phyloP scores from a whole-genome alignment of 2,888 invertebrate species.

The Pristionchus exspectatus region DNA sequence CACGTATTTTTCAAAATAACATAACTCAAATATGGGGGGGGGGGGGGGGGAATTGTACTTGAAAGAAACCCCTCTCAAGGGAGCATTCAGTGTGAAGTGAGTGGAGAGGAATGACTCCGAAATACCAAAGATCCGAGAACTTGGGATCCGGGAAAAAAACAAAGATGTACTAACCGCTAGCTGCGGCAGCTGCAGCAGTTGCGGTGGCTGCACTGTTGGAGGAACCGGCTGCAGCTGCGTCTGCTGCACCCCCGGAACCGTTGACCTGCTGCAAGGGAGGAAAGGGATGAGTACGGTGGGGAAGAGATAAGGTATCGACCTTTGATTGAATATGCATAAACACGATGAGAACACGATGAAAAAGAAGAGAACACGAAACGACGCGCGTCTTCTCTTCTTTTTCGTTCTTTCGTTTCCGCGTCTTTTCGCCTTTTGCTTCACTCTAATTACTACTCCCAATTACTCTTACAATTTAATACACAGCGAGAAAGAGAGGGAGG shows the following conservation, averaged over 20 bases:
- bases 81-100: neutral
- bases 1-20: neutral
- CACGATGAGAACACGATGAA: neutral
- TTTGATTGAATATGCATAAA: neutral
- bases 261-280: slow-evolving; percentile 9
- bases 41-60: neutral
- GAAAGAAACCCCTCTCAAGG: neutral
- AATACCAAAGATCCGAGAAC: neutral
- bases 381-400: neutral
- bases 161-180: neutral
- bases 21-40: no score
- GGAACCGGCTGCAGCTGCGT: slow-evolving; percentile 32
- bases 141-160: neutral
- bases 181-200: slow-evolving; percentile 38
- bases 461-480: slow-evolving; percentile 46
- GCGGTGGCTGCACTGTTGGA: slow-evolving; percentile 12
- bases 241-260: slow-evolving; percentile 18
- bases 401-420: slow-evolving; percentile 1
- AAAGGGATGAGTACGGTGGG: neutral
- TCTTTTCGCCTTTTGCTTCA: slow-evolving; percentile 14
- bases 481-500: neutral
- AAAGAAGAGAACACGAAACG: slow-evolving; percentile 23
- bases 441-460: slow-evolving; percentile 50
- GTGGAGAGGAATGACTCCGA: neutral
- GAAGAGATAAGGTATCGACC: neutral